Conservation (phyloP, 2,797 vertebrate species). For the Scomberomorus guttatus region DNA sequence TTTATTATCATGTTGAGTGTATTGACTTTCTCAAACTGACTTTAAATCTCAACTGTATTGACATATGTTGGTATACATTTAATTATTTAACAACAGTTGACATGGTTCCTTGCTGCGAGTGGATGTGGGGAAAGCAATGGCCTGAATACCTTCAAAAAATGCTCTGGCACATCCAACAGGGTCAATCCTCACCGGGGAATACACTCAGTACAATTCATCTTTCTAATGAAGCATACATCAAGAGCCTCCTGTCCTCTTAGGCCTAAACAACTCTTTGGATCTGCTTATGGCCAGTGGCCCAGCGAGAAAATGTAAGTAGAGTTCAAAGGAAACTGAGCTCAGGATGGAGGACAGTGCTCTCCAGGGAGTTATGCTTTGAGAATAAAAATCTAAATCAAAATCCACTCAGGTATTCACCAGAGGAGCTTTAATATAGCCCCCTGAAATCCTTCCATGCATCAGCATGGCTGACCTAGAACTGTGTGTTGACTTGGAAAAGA, state of each 20-base stretch:
- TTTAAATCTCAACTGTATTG: background rate
- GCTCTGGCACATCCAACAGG: background rate
- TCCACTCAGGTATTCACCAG: slow-evolving; percentile 71
- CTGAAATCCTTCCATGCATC: slow-evolving; percentile 62
- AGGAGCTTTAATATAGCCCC: slow-evolving; percentile 55
- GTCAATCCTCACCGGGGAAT: slow-evolving; percentile 58
- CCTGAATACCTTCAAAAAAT: slow-evolving; percentile 51
- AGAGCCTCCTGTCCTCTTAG: slow-evolving; percentile 49
- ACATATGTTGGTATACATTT: background rate
- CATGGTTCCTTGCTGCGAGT: background rate
- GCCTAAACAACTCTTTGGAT: slow-evolving; percentile 46
- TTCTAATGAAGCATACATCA: slow-evolving; percentile 72
- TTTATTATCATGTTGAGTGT: background rate
- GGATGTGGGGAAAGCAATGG: slow-evolving; percentile 20
- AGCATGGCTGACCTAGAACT: slow-evolving; percentile 43
- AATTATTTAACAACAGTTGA: slow-evolving; percentile 1
- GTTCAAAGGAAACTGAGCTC: slow-evolving; percentile 75
- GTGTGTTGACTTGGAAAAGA: slow-evolving; percentile 8
- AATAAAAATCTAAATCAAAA: slow-evolving; percentile 67
- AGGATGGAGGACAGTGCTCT: slow-evolving; percentile 44
- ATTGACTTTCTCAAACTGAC: background rate
- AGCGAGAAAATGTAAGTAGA: slow-evolving; percentile 55
- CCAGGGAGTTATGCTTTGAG: slow-evolving; percentile 40
- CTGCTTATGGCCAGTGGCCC: slow-evolving; percentile 54
- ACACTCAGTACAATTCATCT: slow-evolving; percentile 65